These are phyloP conservation scores for Sminthopsis crassicaudata DNA, from an alignment of 2,113 vertebrate species.

Conservation along the genomic window DNA sequence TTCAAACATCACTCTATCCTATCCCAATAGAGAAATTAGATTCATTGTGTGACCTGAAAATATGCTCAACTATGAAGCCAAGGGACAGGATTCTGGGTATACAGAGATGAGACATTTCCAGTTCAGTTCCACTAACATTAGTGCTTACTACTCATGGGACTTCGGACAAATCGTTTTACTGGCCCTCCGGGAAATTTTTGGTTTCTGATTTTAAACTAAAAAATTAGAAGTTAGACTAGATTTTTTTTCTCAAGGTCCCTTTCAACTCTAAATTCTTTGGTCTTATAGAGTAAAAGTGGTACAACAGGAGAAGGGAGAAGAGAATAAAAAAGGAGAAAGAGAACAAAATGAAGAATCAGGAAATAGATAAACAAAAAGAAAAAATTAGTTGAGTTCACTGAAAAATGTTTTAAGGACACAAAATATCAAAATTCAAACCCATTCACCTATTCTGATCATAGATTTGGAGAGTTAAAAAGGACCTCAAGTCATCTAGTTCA, in stretches of 20 bases:
- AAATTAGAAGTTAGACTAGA: neutral
- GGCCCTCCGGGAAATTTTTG: neutral
- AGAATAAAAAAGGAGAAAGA: neutral
- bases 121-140: neutral
- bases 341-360: neutral
- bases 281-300: neutral
- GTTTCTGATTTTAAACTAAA: neutral
- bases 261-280: neutral
- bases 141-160: neutral
- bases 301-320: neutral
- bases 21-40: neutral
- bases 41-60: neutral
- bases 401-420: neutral
- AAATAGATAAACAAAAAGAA: neutral
- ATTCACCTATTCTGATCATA: neutral
- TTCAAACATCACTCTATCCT: neutral
- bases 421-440: neutral
- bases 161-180: neutral
- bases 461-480: neutral
- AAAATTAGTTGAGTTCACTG: neutral
- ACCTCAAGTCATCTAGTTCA: neutral
- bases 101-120: neutral
- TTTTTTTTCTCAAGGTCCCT: neutral
- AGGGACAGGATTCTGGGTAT: neutral
- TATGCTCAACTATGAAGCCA: neutral